These are phyloP conservation scores for Macquaria australasica DNA, from an alignment of 2,113 vertebrate genomes.

Conservation along the genomic window DNA sequence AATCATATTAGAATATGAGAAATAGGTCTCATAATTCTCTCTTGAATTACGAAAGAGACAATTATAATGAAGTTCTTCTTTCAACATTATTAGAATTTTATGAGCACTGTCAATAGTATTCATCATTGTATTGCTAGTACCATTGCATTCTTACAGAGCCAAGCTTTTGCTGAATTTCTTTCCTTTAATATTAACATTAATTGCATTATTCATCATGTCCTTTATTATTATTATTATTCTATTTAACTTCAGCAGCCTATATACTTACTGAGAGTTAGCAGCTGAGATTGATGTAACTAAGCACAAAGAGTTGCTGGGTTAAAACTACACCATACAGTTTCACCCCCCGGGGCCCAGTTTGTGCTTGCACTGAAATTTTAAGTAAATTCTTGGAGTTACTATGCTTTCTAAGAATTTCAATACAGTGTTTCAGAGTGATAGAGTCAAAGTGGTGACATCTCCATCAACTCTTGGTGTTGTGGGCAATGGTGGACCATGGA, in stretches of 20 bases:
- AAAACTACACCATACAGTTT: conserved; percentile 20
- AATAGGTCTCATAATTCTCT: conserved; percentile 15
- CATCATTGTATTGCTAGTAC: conserved; percentile 28
- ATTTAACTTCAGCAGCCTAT: conserved; percentile 51
- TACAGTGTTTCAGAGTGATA: not conserved
- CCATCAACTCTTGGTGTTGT: no score
- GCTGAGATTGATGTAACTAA: conserved; percentile 29
- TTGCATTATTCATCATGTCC: conserved; percentile 61
- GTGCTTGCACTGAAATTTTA: conserved; percentile 14
- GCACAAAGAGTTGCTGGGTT: not conserved
- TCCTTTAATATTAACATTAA: conserved; percentile 63
- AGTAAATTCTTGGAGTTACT: not conserved
- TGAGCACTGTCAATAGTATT: conserved; percentile 60
- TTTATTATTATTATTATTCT: conserved; percentile 64
- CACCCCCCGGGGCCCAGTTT: conserved; percentile 1
- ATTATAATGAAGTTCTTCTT: conserved; percentile 46
- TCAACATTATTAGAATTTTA: conserved; percentile 55
- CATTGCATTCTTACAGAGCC: conserved; percentile 12
- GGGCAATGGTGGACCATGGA: not conserved
- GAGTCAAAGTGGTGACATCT: not conserved
- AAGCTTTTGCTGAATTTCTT: conserved; percentile 21
- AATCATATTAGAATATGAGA: conserved; percentile 32
- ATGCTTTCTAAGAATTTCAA: not conserved
- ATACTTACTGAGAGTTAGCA: conserved; percentile 1
- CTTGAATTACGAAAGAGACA: conserved; percentile 27